These are phyloP conservation scores for Eclectus roratus DNA, from an alignment of 2,113 vertebrate genomes.

Conservation along the genomic window DNA sequence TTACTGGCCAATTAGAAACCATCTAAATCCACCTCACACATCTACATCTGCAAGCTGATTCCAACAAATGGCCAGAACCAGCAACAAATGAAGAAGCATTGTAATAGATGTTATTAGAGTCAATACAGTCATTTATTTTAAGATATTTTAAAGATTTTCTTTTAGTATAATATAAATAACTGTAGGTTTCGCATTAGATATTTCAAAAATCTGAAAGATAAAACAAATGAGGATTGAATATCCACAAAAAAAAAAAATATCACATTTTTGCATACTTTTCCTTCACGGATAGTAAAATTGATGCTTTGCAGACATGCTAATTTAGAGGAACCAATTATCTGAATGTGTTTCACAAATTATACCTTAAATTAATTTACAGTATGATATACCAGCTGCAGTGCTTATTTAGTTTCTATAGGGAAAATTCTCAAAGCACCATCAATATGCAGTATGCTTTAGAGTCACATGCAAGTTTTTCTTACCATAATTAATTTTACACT, in stretches of 20 bases:
- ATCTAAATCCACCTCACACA: background rate
- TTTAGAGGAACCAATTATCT: background rate
- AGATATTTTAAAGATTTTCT: background rate
- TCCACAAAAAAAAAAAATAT: background rate
- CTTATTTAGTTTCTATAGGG: background rate
- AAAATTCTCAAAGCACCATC: background rate
- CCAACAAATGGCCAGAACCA: background rate
- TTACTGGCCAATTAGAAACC: background rate
- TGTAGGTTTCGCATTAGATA: background rate
- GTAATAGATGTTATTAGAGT: background rate
- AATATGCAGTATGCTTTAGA: background rate
- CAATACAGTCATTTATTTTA: background rate
- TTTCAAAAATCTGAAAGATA: background rate
- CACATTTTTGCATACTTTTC: background rate
- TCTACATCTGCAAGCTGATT: background rate
- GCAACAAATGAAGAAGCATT: background rate
- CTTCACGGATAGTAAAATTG: background rate
- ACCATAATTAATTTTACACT: background rate
- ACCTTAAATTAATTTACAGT: conserved; percentile 15
- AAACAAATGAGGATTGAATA: background rate
- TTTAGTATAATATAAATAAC: background rate
- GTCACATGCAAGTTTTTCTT: background rate
- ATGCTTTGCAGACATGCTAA: background rate
- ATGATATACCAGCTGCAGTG: background rate
- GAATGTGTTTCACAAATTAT: background rate